phyloP scores from a whole-genome alignment of 2,888 invertebrate species.

The Pocota personata region DNA sequence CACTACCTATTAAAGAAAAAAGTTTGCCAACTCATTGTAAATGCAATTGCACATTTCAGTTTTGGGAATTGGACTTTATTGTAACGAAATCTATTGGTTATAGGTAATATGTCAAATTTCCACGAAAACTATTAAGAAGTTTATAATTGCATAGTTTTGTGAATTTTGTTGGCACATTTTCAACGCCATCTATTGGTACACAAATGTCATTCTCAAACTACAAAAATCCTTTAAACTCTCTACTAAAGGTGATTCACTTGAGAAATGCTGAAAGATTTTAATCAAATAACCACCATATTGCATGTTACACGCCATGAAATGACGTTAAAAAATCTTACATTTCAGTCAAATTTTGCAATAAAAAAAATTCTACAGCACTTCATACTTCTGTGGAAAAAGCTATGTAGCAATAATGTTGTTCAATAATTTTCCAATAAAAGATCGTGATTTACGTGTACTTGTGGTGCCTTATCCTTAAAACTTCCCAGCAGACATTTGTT shows the following conservation, averaged over 20 bases:
- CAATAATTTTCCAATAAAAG: constrained; percentile 13
- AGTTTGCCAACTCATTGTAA: no score
- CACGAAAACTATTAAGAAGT: no score
- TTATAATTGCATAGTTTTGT: no score
- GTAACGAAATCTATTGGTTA: no score
- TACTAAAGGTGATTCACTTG: background rate
- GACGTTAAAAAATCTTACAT: background rate
- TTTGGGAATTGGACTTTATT: no score
- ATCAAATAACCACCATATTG: background rate
- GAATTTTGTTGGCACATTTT: background rate
- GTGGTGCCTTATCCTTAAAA: constrained; percentile 28
- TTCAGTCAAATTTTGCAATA: background rate
- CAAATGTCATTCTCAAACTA: background rate
- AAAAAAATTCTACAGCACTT: background rate
- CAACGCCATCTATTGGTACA: background rate
- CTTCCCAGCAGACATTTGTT: constrained; percentile 25
- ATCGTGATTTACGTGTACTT: constrained; percentile 21
- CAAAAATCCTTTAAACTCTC: background rate
- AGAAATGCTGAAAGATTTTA: background rate
- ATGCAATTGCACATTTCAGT: no score
- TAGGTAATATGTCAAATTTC: no score
- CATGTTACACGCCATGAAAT: constrained; percentile 8
- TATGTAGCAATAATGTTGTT: background rate
- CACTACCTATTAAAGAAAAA: no score
- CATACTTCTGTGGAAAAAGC: background rate